These are phyloP conservation scores for Denticeps clupeoides DNA, from an alignment of 2,797 vertebrate genomes.

Conservation along the genomic window DNA sequence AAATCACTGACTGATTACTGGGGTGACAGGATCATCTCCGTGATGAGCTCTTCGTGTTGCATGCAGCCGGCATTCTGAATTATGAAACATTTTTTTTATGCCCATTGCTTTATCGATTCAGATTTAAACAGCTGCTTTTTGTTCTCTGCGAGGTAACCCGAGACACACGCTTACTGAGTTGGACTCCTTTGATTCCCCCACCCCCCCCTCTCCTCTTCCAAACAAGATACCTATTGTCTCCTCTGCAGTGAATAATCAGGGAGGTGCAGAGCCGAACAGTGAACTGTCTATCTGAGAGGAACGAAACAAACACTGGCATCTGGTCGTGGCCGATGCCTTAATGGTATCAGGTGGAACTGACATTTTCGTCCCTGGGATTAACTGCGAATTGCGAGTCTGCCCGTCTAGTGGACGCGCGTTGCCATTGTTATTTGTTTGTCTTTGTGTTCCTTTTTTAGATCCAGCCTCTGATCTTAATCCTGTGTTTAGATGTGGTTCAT, in stretches of 20 bases:
- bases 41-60: too few species aligned
- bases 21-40: too few species aligned
- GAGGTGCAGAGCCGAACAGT: conserved; percentile 21
- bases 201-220: conserved; percentile 20
- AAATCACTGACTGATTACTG: too few species aligned
- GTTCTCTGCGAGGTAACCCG: conserved; percentile 7
- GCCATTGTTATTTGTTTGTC: conserved; percentile 36
- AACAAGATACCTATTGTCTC: neutral
- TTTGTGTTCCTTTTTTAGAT: conserved; percentile 19
- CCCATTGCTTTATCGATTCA: neutral
- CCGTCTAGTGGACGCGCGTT: conserved; percentile 16
- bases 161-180: conserved; percentile 22
- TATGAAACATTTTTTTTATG: too few species aligned
- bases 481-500: conserved; percentile 6
- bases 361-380: conserved; percentile 47
- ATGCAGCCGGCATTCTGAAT: too few species aligned
- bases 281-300: conserved; percentile 23
- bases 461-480: conserved; percentile 14
- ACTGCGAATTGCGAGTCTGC: conserved; percentile 47
- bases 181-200: conserved; percentile 29
- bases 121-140: conserved; percentile 9
- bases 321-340: conserved; percentile 30
- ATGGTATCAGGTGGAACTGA: conserved; percentile 42
- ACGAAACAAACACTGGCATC: conserved; percentile 17
- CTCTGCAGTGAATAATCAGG: conserved; percentile 21